phyloP scores from a whole-genome alignment of 2,797 vertebrate genomes.

The Dipus sagitta region DNA sequence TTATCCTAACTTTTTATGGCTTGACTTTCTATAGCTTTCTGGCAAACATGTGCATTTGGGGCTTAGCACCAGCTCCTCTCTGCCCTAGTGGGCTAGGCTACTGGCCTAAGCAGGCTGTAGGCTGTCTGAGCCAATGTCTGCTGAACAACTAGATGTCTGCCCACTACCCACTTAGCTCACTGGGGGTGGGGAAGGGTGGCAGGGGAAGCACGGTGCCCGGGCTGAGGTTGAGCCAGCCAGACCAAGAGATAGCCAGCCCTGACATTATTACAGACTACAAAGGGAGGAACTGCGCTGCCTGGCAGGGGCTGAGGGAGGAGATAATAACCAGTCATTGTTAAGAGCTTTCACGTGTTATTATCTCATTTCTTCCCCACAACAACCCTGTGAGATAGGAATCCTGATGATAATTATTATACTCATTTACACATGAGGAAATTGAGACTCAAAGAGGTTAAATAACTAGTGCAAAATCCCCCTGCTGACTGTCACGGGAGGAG shows the following conservation, averaged over 20 bases:
- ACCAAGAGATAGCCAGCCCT: conserved; percentile 34
- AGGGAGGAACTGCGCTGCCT: conserved; percentile 52
- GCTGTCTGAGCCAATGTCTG: conserved; percentile 30
- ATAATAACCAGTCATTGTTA: conserved; percentile 61
- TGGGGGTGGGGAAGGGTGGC: neutral
- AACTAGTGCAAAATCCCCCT: conserved; percentile 22
- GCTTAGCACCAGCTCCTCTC: conserved; percentile 40
- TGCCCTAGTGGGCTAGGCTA: conserved; percentile 25
- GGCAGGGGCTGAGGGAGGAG: neutral
- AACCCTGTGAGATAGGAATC: conserved; percentile 49
- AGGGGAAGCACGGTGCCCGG: neutral
- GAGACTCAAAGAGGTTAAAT: conserved; percentile 46
- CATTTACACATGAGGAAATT: conserved; percentile 47
- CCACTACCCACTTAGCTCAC: neutral
- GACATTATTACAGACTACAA: conserved; percentile 60
- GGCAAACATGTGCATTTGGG: conserved; percentile 24
- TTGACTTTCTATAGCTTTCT: conserved; percentile 54
- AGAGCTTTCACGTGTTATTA: conserved; percentile 60
- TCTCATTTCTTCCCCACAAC: conserved; percentile 42
- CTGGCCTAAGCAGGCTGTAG: neutral
- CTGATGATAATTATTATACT: conserved; percentile 29
- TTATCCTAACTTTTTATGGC: conserved; percentile 1
- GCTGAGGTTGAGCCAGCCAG: conserved; percentile 45
- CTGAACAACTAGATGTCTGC: neutral
- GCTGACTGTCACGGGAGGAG: neutral